Percentiles rank a stretch among this genome's conserved stretches.
These are phyloP conservation scores for Mantis religiosa DNA, from an alignment of 2,888 invertebrate genomes.

Conservation along the genomic window DNA sequence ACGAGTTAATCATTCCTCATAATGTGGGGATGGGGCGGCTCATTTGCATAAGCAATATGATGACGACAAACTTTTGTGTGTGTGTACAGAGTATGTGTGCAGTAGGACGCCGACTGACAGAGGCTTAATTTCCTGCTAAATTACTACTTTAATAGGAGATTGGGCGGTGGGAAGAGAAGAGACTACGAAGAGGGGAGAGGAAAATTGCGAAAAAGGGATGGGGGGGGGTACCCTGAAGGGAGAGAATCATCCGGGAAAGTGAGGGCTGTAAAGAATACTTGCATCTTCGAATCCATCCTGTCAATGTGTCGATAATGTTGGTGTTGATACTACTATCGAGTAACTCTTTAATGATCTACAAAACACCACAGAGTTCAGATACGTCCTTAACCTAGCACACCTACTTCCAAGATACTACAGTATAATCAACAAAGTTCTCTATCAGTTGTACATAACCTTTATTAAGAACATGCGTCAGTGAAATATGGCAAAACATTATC, in stretches of 20 bases:
- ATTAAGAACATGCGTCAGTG: no score
- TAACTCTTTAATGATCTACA: no score
- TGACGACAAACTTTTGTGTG: constrained; percentile 19
- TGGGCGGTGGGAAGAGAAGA: constrained; percentile 30
- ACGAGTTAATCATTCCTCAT: constrained; percentile 22
- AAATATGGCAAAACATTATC: no score
- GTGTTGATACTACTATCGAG: neutral
- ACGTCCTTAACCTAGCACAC: no score
- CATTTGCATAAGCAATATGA: constrained; percentile 30
- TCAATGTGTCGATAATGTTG: neutral
- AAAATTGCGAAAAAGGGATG: neutral
- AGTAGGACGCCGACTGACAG: constrained; percentile 15
- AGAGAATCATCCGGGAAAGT: neutral
- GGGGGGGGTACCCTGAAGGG: neutral
- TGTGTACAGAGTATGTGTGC: neutral
- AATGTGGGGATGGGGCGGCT: constrained; percentile 4
- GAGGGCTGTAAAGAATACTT: neutral
- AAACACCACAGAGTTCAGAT: no score
- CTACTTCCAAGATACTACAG: no score
- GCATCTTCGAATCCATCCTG: neutral
- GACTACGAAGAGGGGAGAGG: constrained; percentile 6
- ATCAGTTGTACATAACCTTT: no score
- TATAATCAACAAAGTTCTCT: no score
- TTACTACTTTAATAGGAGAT: constrained; percentile 36
- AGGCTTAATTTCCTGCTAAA: constrained; percentile 34